phyloP scores from a whole-genome alignment of 2,797 vertebrate genomes.

The Leucoraja ocellata region DNA sequence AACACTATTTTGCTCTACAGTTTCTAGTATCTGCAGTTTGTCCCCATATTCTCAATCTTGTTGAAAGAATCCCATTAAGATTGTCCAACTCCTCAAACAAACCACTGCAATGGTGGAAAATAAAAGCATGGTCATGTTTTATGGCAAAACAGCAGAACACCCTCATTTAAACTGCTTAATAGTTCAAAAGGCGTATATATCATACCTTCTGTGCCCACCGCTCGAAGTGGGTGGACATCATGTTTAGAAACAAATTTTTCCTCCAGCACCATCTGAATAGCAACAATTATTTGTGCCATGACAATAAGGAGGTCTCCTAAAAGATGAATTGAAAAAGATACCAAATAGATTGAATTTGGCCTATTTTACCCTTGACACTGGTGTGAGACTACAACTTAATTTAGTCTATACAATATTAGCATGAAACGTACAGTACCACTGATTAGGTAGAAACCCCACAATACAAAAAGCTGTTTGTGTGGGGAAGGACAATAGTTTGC shows the following conservation, averaged over 20 bases:
- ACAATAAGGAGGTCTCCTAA: conserved; percentile 86
- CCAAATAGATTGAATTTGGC: neutral
- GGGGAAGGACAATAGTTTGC: too few species aligned
- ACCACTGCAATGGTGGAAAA: neutral
- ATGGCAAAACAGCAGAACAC: too few species aligned
- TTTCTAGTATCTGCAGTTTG: too few species aligned
- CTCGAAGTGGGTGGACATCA: conserved; percentile 77
- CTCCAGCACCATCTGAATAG: conserved; percentile 90
- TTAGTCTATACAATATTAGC: too few species aligned
- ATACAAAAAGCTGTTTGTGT: too few species aligned
- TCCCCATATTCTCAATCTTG: neutral
- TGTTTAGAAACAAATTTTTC: conserved; percentile 89
- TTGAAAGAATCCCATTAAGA: neutral
- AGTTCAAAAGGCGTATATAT: accelerated
- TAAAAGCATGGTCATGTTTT: neutral
- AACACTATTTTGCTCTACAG: too few species aligned
- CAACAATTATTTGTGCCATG: conserved; percentile 81
- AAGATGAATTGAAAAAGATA: neutral
- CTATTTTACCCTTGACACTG: too few species aligned
- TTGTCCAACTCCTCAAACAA: neutral
- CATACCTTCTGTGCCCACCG: conserved; percentile 84
- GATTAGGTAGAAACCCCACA: too few species aligned
- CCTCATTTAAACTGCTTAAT: neutral
- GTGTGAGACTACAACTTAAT: too few species aligned
- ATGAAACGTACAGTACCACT: too few species aligned